Conservation (phyloP, 2,797 vertebrate species). For the Smutsia gigantea region DNA sequence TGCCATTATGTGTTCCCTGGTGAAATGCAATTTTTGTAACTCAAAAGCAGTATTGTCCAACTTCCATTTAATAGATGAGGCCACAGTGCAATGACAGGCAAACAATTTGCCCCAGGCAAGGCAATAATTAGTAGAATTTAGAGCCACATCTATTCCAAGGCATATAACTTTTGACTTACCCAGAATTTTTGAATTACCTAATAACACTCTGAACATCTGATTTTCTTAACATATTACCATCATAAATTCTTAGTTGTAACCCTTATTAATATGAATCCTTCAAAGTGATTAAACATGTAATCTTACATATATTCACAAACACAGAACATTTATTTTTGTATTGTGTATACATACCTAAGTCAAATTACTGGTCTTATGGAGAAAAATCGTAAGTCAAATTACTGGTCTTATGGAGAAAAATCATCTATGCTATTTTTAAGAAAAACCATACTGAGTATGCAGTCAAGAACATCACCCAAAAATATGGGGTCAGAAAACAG, state of each 20-base stretch:
- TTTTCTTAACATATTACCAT: constrained; percentile 7
- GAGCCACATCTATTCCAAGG: neutral
- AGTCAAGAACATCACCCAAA: constrained; percentile 42
- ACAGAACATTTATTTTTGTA: constrained; percentile 50
- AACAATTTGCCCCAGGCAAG: neutral
- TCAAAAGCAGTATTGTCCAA: neutral
- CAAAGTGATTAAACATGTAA: neutral
- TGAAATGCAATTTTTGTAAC: constrained; percentile 27
- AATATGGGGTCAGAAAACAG: neutral
- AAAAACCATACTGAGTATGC: neutral
- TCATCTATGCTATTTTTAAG: neutral
- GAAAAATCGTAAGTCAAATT: neutral
- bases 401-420: neutral
- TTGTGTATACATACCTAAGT: neutral
- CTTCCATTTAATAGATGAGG: neutral
- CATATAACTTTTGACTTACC: neutral
- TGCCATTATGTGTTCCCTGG: neutral
- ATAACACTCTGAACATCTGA: constrained; percentile 5
- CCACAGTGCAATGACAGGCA: neutral
- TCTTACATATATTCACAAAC: neutral
- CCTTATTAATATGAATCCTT: neutral
- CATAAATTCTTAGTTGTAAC: constrained; percentile 19
- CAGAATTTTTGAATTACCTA: constrained; percentile 2
- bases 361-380: constrained; percentile 1
- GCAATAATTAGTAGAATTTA: neutral